Conservation (phyloP, 2,113 vertebrate species). For the Lipotes vexillifer region DNA sequence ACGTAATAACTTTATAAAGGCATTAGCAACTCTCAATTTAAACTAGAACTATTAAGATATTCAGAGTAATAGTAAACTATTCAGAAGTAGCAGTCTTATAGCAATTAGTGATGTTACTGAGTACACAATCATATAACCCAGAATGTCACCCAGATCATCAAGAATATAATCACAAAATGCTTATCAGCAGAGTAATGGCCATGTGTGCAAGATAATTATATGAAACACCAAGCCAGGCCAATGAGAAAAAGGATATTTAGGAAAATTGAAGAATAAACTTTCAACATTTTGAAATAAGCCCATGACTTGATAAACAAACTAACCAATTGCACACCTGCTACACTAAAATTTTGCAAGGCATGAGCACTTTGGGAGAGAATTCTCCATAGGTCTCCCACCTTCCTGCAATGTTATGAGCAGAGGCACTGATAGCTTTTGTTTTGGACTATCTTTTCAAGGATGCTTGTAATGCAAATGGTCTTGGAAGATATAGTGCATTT, state of each 20-base stretch:
- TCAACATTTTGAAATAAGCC: conserved; percentile 17
- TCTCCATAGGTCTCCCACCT: neutral
- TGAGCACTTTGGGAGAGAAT: neutral
- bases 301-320: neutral
- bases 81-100: conserved; percentile 44
- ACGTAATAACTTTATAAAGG: conserved; percentile 53
- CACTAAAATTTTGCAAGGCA: neutral
- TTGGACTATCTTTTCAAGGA: neutral
- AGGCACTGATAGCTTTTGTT: neutral
- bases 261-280: conserved; percentile 10
- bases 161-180: neutral
- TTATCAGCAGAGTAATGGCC: neutral
- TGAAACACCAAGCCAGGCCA: neutral
- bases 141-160: neutral
- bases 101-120: conserved; percentile 25
- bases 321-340: neutral
- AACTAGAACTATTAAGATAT: conserved; percentile 35
- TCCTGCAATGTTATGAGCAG: neutral
- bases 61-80: conserved; percentile 11
- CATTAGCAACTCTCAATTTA: conserved; percentile 41
- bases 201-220: neutral
- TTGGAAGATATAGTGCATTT: neutral
- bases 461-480: neutral
- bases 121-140: neutral
- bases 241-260: neutral